These are phyloP conservation scores for Camelus bactrianus DNA, from an alignment of 2,113 vertebrate genomes.

Conservation along the genomic window DNA sequence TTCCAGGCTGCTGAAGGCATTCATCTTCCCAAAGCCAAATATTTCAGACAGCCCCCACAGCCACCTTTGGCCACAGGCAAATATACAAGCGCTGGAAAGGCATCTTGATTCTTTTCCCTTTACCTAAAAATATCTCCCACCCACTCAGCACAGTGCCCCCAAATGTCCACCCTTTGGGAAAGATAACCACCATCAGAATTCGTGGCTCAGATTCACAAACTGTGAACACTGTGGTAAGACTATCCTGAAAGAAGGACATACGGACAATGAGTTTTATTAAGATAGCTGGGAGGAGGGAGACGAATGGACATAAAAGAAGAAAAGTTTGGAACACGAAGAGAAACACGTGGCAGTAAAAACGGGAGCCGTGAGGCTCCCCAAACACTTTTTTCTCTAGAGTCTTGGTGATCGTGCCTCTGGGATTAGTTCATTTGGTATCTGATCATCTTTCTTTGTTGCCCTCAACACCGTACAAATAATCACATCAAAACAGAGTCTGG, in stretches of 20 bases:
- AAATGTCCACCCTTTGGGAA: neutral
- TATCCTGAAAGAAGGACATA: neutral
- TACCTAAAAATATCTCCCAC: constrained; percentile 23
- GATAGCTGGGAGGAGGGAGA: neutral
- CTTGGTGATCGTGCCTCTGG: neutral
- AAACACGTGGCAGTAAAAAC: neutral
- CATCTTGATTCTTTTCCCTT: neutral
- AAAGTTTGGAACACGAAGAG: neutral
- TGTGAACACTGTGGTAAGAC: neutral
- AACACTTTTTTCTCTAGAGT: neutral
- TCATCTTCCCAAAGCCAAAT: neutral
- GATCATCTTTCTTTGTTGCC: neutral
- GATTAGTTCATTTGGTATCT: neutral
- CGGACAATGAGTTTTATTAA: neutral
- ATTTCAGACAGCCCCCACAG: neutral
- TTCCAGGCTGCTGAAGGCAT: neutral
- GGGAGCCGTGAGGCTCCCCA: neutral
- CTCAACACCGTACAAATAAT: neutral
- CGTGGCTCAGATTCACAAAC: neutral
- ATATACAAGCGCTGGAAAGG: neutral
- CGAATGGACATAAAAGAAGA: neutral
- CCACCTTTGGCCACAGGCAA: neutral
- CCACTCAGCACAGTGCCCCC: neutral
- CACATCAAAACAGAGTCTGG: neutral
- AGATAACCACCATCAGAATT: neutral